Evolutionary conservation across 2,888 invertebrate genomes (phyloP), one percentile per base, ranked within the genome.

Genomic region (Heliconius cydno): DNA sequence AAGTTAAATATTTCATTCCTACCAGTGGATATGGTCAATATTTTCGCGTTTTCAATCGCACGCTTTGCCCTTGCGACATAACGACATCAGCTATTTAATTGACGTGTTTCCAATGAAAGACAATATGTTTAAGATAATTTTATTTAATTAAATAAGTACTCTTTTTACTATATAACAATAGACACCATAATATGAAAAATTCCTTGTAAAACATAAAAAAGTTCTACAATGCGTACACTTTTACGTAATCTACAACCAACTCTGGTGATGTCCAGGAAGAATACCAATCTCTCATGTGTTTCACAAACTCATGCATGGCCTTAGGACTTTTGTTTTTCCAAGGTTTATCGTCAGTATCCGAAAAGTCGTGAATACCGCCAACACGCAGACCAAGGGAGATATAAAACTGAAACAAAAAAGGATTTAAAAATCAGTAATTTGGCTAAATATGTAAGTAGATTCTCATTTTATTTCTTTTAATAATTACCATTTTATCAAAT

Each of bases 351-450:
- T 91, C 85, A 79, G 89, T 88, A 85, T 98, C 97, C 0, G 96
- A 94, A 87, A 98, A 98, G 88, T 96, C 96, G 79, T 96, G 95
- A 73, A 96, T 92, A 12, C 98, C 98, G 0, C 97, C 98, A n/a
- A 97, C 97, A 6, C 98, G 97, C 6, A 98, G 95, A 19, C 98
- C 98, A 38, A 98, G 88, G 0, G 96, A 96, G 19, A 98, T 88
- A 89, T 97, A 97, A 95, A 98, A 97, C 96, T 97, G 28, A 15
- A 3, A 65, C 15, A 28, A 28, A 28, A 12, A 28, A 28, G 28
- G 12, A 60, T 60, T 28, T 25, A 1, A 28, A 28, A 60, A n/a
- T 60, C 60, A 10, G n/a, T n/a, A 60, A 60, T 60, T n/a, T n/a
- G 10, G 10, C n/a, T 3, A 60, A 28, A 6, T 7, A 22, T n/a